phyloP scores from a whole-genome alignment of 2,888 invertebrate species.

The Apantesis nais region DNA sequence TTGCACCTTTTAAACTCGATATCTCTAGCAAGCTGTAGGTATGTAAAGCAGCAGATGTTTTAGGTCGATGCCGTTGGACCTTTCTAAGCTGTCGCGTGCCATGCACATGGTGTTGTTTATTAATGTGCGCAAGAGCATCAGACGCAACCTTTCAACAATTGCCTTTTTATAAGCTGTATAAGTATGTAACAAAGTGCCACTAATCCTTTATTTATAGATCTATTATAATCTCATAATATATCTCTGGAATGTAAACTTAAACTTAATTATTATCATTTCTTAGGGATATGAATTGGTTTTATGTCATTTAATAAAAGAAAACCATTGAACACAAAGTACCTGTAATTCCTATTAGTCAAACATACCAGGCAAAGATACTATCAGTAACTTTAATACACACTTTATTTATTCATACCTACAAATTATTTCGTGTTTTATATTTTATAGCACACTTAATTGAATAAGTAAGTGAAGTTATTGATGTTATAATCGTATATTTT shows the following conservation, averaged over 20 bases:
- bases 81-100: conserved; percentile 76
- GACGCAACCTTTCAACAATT: conserved; percentile 59
- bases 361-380: not conserved
- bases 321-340: not conserved
- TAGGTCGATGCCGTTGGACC: conserved; percentile 79
- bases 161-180: conserved; percentile 47
- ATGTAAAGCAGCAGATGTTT: conserved; percentile 65
- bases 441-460: not conserved
- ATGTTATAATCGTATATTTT: conserved; percentile 38
- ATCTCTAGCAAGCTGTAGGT: conserved; percentile 43
- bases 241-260: not conserved
- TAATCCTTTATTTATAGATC: not conserved
- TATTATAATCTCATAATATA: not conserved
- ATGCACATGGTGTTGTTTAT: conserved; percentile 60
- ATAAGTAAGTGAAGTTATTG: conserved; percentile 13
- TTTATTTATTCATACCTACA: not conserved
- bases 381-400: not conserved
- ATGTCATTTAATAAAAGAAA: not conserved
- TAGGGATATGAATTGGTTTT: not conserved
- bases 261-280: not conserved
- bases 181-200: not conserved
- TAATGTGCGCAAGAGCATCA: conserved; percentile 50
- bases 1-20: conserved; percentile 41
- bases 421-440: not conserved
- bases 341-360: not conserved